These are phyloP conservation scores for Peromyscus attwateri DNA, from an alignment of 2,797 vertebrate species.

Conservation along the genomic window DNA sequence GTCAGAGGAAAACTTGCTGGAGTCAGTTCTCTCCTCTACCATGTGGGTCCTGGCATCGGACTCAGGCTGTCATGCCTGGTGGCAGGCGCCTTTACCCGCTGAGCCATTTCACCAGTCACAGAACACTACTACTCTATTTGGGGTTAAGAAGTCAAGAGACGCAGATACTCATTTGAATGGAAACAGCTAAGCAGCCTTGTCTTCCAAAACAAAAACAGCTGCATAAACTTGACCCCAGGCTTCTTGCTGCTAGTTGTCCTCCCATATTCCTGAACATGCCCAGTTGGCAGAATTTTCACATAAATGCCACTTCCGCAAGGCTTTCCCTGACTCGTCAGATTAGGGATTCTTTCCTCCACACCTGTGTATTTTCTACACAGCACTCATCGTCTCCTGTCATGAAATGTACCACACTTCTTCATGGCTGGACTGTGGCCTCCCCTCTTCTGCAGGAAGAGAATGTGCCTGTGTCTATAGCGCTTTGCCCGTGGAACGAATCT, in stretches of 20 bases:
- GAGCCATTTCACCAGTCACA: background rate
- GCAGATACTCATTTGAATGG: background rate
- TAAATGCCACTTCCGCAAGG: background rate
- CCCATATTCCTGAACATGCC: background rate
- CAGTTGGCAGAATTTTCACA: background rate
- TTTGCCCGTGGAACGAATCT: background rate
- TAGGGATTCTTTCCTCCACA: background rate
- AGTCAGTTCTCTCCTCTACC: background rate
- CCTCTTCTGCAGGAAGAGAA: background rate
- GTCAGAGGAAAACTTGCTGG: background rate
- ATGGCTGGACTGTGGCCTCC: background rate
- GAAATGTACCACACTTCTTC: background rate
- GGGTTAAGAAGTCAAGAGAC: slow-evolving; percentile 1
- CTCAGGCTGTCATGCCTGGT: background rate
- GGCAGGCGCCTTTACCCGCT: background rate
- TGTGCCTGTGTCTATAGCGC: background rate
- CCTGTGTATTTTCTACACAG: background rate
- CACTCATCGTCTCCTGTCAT: rapidly evolving
- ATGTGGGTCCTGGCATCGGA: background rate
- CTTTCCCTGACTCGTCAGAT: background rate
- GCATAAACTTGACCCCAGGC: background rate
- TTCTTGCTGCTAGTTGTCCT: background rate
- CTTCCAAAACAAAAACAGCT: background rate
- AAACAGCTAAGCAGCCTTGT: background rate
- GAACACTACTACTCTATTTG: background rate